Conservation (phyloP, 2,113 vertebrate species). For the Stercorarius parasiticus region DNA sequence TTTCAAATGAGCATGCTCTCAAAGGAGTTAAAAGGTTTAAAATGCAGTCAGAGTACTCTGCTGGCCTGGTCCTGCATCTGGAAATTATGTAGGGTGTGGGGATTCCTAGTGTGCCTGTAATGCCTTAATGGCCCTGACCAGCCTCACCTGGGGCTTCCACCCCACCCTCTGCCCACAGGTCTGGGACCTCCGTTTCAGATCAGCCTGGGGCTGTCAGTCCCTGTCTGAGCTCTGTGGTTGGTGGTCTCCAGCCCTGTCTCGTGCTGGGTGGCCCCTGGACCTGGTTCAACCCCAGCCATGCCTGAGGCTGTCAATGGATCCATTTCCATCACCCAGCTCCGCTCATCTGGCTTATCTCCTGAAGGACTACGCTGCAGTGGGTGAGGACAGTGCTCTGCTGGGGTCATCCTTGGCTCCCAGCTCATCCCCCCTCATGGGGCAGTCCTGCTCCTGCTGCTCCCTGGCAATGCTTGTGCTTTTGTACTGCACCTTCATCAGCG, state of each 20-base stretch:
- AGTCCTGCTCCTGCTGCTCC: not conserved
- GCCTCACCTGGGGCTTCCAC: not conserved
- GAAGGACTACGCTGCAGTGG: not conserved
- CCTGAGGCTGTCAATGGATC: not conserved
- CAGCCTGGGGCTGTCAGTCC: not conserved
- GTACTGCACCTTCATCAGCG: rapidly evolving
- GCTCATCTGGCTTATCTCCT: rapidly evolving
- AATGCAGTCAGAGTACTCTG: not conserved
- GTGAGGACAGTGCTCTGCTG: not conserved
- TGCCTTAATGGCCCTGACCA: not conserved
- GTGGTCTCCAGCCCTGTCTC: not conserved
- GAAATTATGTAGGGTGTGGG: not conserved
- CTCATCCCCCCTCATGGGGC: rapidly evolving
- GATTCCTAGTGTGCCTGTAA: too few relatives aligned
- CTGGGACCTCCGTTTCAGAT: not conserved
- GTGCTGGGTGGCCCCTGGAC: not conserved
- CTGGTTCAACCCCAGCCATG: rapidly evolving
- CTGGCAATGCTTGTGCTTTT: not conserved
- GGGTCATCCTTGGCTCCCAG: not conserved
- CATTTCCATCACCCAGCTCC: rapidly evolving
- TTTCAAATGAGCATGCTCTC: not conserved
- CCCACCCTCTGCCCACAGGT: not conserved
- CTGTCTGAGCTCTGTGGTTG: not conserved
- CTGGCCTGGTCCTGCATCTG: not conserved
- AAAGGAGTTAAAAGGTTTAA: not conserved